Base-by-base conservation (phyloP, 64 coral and sea anemone species). In the Hydrozoanthus tunicans region DNA sequence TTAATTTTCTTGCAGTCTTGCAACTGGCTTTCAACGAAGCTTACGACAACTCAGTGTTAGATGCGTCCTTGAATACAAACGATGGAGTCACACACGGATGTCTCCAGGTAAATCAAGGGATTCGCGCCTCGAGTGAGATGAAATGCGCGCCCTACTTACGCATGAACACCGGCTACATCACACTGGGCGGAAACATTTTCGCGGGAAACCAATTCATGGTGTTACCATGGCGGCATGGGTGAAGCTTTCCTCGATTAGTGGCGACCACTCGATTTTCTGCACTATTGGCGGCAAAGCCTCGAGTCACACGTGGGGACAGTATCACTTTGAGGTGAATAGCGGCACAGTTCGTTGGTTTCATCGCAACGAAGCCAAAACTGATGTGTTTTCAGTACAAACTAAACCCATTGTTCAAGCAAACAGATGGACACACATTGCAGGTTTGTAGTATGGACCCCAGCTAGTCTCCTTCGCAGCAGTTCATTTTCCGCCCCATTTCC, bases 401-500 rank as follows among this genome's bases (percentile, higher is more conserved):
- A 10, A 8, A 57, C 5, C 66, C 83, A 73, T 86, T 27, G 59
- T 86, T 73, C 9, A 57, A 17, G n/a, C 15, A 11, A 73, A 73
- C 20, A 85, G n/a, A 57, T 85, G 82, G 82, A 85, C 65, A 23
- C 82, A 85, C 63, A 85, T 85, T 25, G 82, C 82, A 85, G 82
- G 82, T 56, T 58, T 3, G n/a, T 12, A 7, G 56, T 17, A 2
- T 43, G 32, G 32, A 43, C 32, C 32, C 32, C 32, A 43, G 2
- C 32, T 43, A 43, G 32, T 43, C 32, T 43, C 32, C 32, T 43
- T 43, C 0, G 32, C 32, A 43, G 32, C 32, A 0, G 32, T 43
- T 43, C 32, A 43, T 43, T 43, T 43, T 43, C 2, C 32, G 32
- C 32, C 32, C 32, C 32, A 43, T 43, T 43, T 2, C 0, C 32